phyloP scores from a whole-genome alignment of 2,797 vertebrate species.

The Crypturellus tataupa region DNA sequence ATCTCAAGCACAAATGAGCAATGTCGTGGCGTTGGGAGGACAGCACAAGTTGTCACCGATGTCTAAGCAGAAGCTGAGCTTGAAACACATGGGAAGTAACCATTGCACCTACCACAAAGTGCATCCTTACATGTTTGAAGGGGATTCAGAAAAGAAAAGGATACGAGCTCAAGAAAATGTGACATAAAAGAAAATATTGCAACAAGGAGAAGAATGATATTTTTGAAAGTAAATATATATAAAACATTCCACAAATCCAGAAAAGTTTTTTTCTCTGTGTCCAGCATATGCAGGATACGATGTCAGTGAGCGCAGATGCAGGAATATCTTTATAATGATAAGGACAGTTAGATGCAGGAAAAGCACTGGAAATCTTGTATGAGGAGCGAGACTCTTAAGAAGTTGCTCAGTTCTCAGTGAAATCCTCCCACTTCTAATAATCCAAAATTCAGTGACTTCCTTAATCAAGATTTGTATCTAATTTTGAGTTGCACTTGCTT shows the following conservation, averaged over 20 bases:
- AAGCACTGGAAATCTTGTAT: neutral
- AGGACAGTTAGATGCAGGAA: neutral
- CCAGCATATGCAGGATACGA: neutral
- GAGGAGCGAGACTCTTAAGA: neutral
- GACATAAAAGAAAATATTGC: fast-evolving
- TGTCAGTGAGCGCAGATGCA: fast-evolving
- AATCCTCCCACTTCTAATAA: neutral
- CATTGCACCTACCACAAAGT: neutral
- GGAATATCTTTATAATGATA: neutral
- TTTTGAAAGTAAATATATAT: neutral
- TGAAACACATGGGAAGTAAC: neutral
- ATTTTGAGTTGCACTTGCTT: neutral
- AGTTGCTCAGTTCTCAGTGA: neutral
- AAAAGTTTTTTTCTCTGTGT: neutral
- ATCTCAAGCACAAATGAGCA: neutral
- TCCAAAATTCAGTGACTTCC: neutral
- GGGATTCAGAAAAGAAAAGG: neutral
- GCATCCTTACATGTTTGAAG: neutral
- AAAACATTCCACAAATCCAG: neutral
- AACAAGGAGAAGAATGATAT: neutral
- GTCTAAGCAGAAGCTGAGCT: neutral
- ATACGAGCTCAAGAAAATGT: neutral
- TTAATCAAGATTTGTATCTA: neutral
- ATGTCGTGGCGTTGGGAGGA: neutral
- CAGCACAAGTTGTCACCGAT: neutral